Evolutionary conservation across 2,888 invertebrate genomes (phyloP).

Genomic region (Tromatobia lineatoria): DNA sequence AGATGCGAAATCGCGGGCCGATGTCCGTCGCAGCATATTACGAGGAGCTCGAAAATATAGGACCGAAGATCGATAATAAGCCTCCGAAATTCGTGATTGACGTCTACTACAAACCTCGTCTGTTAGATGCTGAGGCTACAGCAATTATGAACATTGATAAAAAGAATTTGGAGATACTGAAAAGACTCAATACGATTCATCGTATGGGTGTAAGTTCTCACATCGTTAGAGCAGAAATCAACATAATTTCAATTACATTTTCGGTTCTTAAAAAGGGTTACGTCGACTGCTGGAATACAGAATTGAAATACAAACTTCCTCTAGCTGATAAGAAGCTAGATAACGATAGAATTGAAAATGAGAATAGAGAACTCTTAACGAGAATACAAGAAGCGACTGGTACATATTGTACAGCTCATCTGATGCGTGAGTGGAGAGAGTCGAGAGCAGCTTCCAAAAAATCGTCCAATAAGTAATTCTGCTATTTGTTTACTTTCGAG

Average conservation of each 20-base stretch:
- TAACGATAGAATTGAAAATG: constrained; percentile 61
- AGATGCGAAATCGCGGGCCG: constrained; percentile 9
- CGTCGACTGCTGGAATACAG: constrained; percentile 78
- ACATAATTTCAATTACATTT: neutral
- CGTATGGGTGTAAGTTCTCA: constrained; percentile 86
- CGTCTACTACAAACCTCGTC: constrained; percentile 86
- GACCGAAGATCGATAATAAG: constrained; percentile 84
- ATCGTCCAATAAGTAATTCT: constrained; percentile 62
- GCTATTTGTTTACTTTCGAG: neutral
- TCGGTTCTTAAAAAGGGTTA: constrained; percentile 72
- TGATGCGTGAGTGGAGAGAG: constrained; percentile 73
- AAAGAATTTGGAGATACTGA: constrained; percentile 88
- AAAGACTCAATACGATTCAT: constrained; percentile 88
- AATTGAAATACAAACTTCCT: constrained; percentile 52
- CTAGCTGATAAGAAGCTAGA: constrained; percentile 21
- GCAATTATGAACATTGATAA: constrained; percentile 85
- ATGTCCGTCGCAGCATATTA: constrained; percentile 3
- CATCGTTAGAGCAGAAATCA: neutral
- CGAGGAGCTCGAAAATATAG: constrained; percentile 62
- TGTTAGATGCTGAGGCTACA: constrained; percentile 81
- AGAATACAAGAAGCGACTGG: constrained; percentile 70
- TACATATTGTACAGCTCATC: constrained; percentile 69
- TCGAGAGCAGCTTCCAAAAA: constrained; percentile 66
- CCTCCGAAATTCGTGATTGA: constrained; percentile 87
- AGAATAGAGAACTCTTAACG: constrained; percentile 74